Evolutionary conservation across 2,888 invertebrate genomes (phyloP).

Genomic region (Beris chalybata): DNA sequence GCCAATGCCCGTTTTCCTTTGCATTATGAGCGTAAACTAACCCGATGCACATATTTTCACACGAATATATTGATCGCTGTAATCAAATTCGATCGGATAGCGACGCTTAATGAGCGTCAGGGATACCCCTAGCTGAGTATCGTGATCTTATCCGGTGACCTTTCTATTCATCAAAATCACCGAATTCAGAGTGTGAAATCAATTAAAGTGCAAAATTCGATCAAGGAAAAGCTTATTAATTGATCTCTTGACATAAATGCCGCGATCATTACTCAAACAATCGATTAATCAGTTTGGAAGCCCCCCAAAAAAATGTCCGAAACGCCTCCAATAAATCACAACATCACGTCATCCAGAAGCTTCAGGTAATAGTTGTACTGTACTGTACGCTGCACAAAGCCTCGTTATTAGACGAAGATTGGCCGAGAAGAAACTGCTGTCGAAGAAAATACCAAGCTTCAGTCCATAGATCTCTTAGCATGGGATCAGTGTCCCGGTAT

Average conservation of each 20-base stretch:
- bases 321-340: constrained; percentile 18
- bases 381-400: constrained; percentile 6
- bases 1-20: constrained; percentile 14
- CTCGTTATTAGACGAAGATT: constrained; percentile 5
- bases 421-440: neutral
- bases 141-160: neutral
- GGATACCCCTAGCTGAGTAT: constrained; percentile 9
- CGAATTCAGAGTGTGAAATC: neutral
- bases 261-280: neutral
- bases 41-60: constrained; percentile 29
- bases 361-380: constrained; percentile 1
- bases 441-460: neutral
- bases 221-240: neutral
- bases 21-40: constrained; percentile 10
- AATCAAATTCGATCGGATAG: constrained; percentile 22
- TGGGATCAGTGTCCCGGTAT: constrained; percentile 1
- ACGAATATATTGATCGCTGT: constrained; percentile 24
- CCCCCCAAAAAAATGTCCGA: neutral
- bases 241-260: constrained; percentile 9
- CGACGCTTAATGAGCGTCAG: constrained; percentile 16
- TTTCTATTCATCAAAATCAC: neutral
- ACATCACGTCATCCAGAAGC: constrained; percentile 10
- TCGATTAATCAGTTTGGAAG: constrained; percentile 21
- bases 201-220: neutral
- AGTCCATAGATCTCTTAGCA: constrained; percentile 15